A percentile compares a stretch with the other conserved stretches of the same genome.
Evolutionary conservation across 2,888 invertebrate genomes (phyloP).

Genomic region (Diarsia brunnea): DNA sequence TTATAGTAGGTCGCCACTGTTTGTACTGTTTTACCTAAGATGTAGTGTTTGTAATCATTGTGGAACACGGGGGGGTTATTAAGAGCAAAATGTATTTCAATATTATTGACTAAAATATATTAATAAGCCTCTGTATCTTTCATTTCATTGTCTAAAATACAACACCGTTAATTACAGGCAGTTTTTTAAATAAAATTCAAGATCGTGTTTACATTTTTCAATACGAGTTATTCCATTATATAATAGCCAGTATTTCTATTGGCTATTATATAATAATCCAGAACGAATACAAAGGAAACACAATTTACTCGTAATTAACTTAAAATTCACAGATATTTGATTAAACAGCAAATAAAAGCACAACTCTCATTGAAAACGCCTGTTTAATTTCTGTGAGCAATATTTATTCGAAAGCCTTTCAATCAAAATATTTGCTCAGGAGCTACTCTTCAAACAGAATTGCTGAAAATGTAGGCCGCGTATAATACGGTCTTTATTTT

Average conservation of each 20-base stretch:
- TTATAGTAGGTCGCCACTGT: background rate
- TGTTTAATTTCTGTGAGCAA: conserved; percentile 41
- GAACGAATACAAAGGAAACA: background rate
- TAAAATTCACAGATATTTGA: background rate
- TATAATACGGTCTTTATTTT: background rate
- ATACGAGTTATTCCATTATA: background rate
- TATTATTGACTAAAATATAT: too few relatives aligned
- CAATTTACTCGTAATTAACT: background rate
- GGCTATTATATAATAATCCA: too few relatives aligned
- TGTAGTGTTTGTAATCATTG: background rate
- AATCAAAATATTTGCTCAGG: conserved; percentile 47
- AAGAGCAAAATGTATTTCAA: background rate
- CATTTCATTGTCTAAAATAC: background rate
- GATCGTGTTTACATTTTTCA: background rate
- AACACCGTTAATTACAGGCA: background rate
- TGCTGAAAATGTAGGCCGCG: conserved; percentile 1
- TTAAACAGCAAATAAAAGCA: background rate
- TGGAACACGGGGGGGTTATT: background rate
- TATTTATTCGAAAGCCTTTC: conserved; percentile 20
- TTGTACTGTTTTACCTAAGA: background rate
- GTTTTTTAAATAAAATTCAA: background rate
- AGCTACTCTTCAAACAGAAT: conserved; percentile 20
- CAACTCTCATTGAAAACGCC: conserved; percentile 31
- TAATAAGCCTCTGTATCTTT: too few relatives aligned
- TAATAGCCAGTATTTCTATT: background rate